Conservation (phyloP, 2,888 invertebrate species). For the Melinaea marsaeus region DNA sequence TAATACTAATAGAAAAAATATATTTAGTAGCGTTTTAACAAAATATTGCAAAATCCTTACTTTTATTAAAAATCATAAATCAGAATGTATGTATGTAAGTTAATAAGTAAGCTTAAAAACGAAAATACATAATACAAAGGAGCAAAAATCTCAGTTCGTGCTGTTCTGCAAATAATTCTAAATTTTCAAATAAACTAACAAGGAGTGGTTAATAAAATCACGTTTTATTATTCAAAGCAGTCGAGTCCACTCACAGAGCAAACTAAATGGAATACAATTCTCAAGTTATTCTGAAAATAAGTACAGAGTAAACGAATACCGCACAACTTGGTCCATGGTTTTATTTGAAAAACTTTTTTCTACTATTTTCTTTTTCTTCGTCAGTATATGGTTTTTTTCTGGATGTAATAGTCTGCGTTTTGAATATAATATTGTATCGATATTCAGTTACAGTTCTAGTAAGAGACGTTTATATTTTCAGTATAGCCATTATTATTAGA, state of each 20-base stretch:
- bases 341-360: background rate
- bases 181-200: background rate
- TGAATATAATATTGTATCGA: background rate
- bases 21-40: too few relatives aligned
- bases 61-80: too few relatives aligned
- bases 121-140: background rate
- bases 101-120: background rate
- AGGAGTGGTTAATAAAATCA: background rate
- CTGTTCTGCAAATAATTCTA: too few relatives aligned
- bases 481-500: background rate
- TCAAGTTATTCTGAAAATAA: conserved; percentile 2
- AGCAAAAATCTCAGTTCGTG: too few relatives aligned
- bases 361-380: background rate
- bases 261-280: background rate
- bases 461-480: background rate
- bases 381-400: background rate
- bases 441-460: background rate
- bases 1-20: too few relatives aligned
- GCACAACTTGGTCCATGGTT: background rate
- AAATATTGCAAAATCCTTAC: too few relatives aligned
- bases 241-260: background rate
- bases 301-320: background rate
- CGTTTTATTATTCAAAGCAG: background rate
- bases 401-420: background rate
- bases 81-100: too few relatives aligned